phyloP scores from a whole-genome alignment of 2,888 invertebrate genomes.

The Synanthedon myopaeformis region DNA sequence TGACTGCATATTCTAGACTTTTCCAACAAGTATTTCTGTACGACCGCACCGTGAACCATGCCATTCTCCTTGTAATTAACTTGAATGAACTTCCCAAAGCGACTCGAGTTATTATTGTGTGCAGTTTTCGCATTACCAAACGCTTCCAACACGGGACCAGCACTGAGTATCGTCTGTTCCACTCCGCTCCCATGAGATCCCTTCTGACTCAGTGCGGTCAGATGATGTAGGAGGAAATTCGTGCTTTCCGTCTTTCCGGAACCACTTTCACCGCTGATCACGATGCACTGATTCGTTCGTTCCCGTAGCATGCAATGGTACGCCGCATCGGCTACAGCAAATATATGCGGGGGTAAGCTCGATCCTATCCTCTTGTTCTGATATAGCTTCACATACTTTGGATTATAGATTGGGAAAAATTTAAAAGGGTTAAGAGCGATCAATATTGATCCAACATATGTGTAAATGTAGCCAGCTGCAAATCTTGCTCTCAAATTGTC shows the following conservation, averaged over 20 bases:
- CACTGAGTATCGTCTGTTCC: constrained; percentile 95
- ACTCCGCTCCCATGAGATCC: constrained; percentile 95
- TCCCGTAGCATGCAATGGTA: constrained; percentile 95
- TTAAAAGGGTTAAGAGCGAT: constrained; percentile 95
- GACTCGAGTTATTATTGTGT: constrained; percentile 96
- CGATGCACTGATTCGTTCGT: constrained; percentile 90
- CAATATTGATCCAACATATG: constrained; percentile 94
- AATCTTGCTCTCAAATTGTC: constrained; percentile 92
- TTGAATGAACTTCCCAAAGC: constrained; percentile 98
- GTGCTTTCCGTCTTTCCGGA: constrained; percentile 98
- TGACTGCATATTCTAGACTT: constrained; percentile 97
- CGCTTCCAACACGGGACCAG: constrained; percentile 96
- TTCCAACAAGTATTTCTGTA: constrained; percentile 95
- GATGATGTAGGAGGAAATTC: constrained; percentile 93
- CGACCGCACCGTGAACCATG: constrained; percentile 97
- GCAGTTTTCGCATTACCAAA: constrained; percentile 99
- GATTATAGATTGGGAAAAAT: constrained; percentile 97
- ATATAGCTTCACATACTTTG: constrained; percentile 95
- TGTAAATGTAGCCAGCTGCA: constrained; percentile 93
- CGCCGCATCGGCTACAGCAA: constrained; percentile 94
- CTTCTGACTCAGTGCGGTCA: constrained; percentile 94
- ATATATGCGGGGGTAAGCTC: constrained; percentile 95
- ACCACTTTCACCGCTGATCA: constrained; percentile 95
- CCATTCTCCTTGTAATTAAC: constrained; percentile 98
- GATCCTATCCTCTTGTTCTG: constrained; percentile 92